phyloP scores from a whole-genome alignment of 2,797 vertebrate species.

The Cyclopterus lumpus region DNA sequence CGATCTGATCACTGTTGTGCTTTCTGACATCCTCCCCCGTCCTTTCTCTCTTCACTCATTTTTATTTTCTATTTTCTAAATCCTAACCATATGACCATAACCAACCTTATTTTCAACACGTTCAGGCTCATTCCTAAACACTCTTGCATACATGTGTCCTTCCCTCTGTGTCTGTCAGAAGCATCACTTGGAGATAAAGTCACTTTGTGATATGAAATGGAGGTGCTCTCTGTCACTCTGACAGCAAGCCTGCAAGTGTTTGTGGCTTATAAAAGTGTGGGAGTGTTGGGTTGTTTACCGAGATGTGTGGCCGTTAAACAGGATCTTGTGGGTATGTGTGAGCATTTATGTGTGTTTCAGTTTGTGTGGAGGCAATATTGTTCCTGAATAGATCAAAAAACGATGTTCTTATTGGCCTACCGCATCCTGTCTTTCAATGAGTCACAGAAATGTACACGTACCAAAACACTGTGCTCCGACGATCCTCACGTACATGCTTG shows the following conservation, averaged over 20 bases:
- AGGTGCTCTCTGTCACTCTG: constrained; percentile 65
- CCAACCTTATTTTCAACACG: not conserved
- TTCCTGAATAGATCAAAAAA: constrained; percentile 65
- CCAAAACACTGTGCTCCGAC: constrained; percentile 27
- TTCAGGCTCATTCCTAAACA: constrained; percentile 18
- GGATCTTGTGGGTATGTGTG: constrained; percentile 65
- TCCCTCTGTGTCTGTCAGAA: constrained; percentile 30
- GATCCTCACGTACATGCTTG: constrained; percentile 19
- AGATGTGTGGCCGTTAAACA: constrained; percentile 69
- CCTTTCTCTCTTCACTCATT: constrained; percentile 28
- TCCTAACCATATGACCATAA: constrained; percentile 30
- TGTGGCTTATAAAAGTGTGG: constrained; percentile 69
- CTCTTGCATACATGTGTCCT: constrained; percentile 13
- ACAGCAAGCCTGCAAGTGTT: constrained; percentile 54
- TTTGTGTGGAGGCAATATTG: constrained; percentile 68
- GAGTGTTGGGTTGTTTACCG: constrained; percentile 72
- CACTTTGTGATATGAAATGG: constrained; percentile 62
- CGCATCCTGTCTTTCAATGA: constrained; percentile 76
- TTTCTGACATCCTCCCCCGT: constrained; percentile 66
- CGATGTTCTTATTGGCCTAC: constrained; percentile 59
- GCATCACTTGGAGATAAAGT: constrained; percentile 52
- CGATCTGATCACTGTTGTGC: constrained; percentile 79
- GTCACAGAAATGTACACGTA: constrained; percentile 58
- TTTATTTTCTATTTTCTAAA: constrained; percentile 47
- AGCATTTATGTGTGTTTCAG: constrained; percentile 67